Conservation (phyloP, 1,140 invertebrate genomes). For the Stegodyphus mimosarum region DNA sequence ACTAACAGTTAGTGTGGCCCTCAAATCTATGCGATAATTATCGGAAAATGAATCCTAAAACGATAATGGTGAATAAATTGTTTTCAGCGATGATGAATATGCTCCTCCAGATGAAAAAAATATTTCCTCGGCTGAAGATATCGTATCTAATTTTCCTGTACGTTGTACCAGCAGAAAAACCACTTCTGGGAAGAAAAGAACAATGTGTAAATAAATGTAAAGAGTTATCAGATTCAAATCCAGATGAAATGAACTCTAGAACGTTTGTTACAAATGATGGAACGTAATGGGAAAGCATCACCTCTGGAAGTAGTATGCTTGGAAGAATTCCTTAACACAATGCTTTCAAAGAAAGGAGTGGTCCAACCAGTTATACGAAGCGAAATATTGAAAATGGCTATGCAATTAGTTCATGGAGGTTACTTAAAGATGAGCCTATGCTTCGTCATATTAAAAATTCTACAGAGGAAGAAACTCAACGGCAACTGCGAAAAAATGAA, state of each 20-base stretch:
- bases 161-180: not conserved
- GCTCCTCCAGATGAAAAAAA: not conserved
- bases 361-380: conserved; percentile 2
- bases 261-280: conserved; percentile 2
- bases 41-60: conserved; percentile 2
- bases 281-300: conserved; percentile 6
- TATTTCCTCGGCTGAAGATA: not conserved
- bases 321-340: conserved; percentile 2
- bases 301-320: not conserved
- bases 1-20: not conserved
- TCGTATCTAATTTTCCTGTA: not conserved
- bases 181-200: not conserved
- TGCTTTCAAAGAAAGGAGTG: not conserved
- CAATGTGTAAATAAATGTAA: not conserved
- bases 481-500: too few relatives aligned
- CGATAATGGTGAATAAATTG: conserved; percentile 7
- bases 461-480: too few relatives aligned
- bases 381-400: not conserved
- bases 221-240: not conserved
- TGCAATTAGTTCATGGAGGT: too few relatives aligned
- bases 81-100: conserved; percentile 11
- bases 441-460: too few relatives aligned
- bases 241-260: not conserved
- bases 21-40: not conserved
- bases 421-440: not conserved